Evolutionary conservation across 2,797 vertebrate genomes (phyloP).

Genomic region (Morus bassanus): DNA sequence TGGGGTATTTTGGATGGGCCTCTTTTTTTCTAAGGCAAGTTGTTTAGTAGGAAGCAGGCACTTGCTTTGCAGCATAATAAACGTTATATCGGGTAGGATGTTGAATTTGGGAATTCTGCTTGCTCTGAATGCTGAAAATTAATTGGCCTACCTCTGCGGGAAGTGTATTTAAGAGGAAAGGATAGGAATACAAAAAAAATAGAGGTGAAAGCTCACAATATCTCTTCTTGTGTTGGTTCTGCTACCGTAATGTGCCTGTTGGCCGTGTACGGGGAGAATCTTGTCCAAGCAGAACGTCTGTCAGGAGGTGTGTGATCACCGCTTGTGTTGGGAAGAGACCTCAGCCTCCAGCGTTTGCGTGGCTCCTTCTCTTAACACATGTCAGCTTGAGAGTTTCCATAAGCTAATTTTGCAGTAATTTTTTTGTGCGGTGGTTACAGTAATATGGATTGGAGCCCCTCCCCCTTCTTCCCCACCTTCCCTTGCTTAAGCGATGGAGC

Average conservation of each 20-base stretch:
- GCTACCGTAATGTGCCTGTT: accelerated
- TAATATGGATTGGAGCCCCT: neutral
- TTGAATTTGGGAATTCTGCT: neutral
- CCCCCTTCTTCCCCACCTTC: neutral
- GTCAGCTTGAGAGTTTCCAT: neutral
- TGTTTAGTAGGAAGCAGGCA: neutral
- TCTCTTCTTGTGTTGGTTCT: neutral
- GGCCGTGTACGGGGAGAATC: neutral
- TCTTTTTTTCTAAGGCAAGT: neutral
- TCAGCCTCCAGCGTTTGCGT: accelerated
- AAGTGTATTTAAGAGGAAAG: neutral
- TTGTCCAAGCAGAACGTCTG: neutral
- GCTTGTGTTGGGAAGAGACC: neutral
- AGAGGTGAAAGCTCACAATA: neutral
- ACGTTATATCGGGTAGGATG: accelerated
- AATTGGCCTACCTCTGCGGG: neutral
- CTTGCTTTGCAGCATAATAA: neutral
- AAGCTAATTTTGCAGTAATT: accelerated
- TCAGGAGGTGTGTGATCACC: accelerated
- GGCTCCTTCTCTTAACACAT: neutral
- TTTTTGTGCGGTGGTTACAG: neutral
- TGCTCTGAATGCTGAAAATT: neutral
- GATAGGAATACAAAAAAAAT: neutral
- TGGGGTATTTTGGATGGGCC: neutral
- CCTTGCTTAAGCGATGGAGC: neutral